Percentiles rank a stretch among this genome's conserved stretches.
Conservation (phyloP, 2,888 invertebrate genomes). For the Platypus cylindrus region DNA sequence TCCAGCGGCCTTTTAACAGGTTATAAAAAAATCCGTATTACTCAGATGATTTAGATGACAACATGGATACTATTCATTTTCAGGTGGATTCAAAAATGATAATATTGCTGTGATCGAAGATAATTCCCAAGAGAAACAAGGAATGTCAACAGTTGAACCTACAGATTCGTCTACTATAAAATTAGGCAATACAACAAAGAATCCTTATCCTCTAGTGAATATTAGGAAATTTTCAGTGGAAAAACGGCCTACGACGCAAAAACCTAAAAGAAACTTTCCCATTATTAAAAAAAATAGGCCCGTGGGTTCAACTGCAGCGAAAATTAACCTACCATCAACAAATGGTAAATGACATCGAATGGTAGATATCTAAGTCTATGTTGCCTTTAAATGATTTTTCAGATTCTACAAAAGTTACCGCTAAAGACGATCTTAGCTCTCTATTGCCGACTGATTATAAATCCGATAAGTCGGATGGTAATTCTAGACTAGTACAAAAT, state of each 20-base stretch:
- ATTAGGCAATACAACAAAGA: conserved; percentile 35
- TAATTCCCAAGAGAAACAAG: conserved; percentile 30
- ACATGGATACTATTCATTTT: conserved; percentile 7
- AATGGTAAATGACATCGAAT: too few species aligned
- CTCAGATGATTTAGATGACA: too few species aligned
- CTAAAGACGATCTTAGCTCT: conserved; percentile 35
- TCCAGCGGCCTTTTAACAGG: conserved; percentile 62
- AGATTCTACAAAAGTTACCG: neutral
- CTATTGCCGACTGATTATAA: conserved; percentile 37
- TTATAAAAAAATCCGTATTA: too few species aligned
- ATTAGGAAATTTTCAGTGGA: conserved; percentile 51
- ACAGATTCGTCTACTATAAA: conserved; percentile 37
- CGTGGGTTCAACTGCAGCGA: too few species aligned
- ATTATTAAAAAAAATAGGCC: too few species aligned
- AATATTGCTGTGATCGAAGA: conserved; percentile 54
- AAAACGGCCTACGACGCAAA: conserved; percentile 25
- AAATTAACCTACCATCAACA: too few species aligned
- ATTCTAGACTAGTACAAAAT: conserved; percentile 8
- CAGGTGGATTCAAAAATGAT: conserved; percentile 52
- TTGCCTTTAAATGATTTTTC: too few species aligned
- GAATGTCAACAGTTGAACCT: conserved; percentile 23
- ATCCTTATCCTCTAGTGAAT: conserved; percentile 45
- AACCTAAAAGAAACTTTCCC: conserved; percentile 17
- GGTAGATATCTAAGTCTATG: too few species aligned
- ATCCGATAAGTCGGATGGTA: conserved; percentile 16